Conservation (phyloP, 2,888 invertebrate genomes). For the Aricia artaxerxes region DNA sequence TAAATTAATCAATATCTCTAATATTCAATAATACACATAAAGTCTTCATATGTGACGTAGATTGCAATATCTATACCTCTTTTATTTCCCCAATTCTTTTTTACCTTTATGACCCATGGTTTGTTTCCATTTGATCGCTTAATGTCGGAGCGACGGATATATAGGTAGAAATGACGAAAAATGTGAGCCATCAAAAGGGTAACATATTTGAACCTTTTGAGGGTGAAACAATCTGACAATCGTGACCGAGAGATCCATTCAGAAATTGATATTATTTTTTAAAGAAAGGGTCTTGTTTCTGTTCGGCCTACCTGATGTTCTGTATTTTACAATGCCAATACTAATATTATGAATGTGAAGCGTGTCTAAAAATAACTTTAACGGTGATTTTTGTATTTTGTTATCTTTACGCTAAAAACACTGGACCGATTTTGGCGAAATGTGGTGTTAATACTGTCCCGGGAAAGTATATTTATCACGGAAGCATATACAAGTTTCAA, state of each 20-base stretch:
- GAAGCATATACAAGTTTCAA: too few relatives aligned
- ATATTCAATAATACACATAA: background rate
- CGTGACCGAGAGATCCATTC: slow-evolving; percentile 26
- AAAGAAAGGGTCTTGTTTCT: background rate
- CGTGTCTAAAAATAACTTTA: too few relatives aligned
- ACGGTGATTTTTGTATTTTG: too few relatives aligned
- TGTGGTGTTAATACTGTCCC: background rate
- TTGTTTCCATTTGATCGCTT: slow-evolving; percentile 30
- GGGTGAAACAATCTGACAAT: slow-evolving; percentile 29
- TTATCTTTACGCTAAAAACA: too few relatives aligned
- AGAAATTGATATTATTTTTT: slow-evolving; percentile 23
- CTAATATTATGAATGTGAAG: background rate
- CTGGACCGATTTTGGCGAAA: background rate
- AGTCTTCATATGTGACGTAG: background rate
- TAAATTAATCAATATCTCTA: too few relatives aligned
- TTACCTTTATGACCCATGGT: slow-evolving; percentile 22
- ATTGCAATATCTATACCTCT: background rate
- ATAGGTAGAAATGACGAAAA: slow-evolving; percentile 31
- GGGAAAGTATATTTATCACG: too few relatives aligned
- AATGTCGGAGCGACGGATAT: background rate
- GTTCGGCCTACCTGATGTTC: background rate
- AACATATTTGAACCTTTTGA: slow-evolving; percentile 32
- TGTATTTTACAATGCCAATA: background rate
- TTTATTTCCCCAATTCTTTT: background rate
- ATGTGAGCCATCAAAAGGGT: slow-evolving; percentile 30